Percentiles rank a stretch among this genome's conserved stretches.
Conservation (phyloP, 2,888 invertebrate genomes). For the Antheraea assamensis region DNA sequence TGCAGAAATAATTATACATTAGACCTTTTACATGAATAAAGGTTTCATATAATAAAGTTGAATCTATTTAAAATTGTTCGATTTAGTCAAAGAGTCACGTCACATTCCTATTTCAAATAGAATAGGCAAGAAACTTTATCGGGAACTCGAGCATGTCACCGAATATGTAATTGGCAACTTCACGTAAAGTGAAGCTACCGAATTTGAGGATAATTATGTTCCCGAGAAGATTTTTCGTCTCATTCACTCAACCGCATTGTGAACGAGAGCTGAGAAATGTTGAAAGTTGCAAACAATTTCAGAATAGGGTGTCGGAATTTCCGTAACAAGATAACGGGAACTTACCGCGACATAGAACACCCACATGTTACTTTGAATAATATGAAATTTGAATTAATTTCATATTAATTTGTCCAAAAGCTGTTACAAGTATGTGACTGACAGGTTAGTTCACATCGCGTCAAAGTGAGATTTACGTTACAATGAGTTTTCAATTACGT, state of each 20-base stretch:
- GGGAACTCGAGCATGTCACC: slow-evolving; percentile 27
- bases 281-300: slow-evolving; percentile 26
- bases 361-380: slow-evolving; percentile 33
- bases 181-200: slow-evolving; percentile 26
- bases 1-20: too few species aligned
- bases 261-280: slow-evolving; percentile 25
- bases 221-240: slow-evolving; percentile 22
- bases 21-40: neutral
- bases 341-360: slow-evolving; percentile 27
- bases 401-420: slow-evolving; percentile 34
- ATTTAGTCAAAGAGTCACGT: neutral
- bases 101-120: slow-evolving; percentile 14
- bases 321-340: slow-evolving; percentile 37
- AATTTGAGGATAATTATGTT: slow-evolving; percentile 22
- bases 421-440: slow-evolving; percentile 21
- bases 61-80: neutral
- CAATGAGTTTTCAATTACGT: slow-evolving; percentile 11
- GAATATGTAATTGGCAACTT: slow-evolving; percentile 32
- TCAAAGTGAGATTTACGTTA: slow-evolving; percentile 18
- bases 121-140: slow-evolving; percentile 21
- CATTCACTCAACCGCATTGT: slow-evolving; percentile 20
- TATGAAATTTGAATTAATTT: slow-evolving; percentile 38
- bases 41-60: neutral
- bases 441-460: slow-evolving; percentile 15
- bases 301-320: slow-evolving; percentile 33